Evolutionary conservation across 2,113 vertebrate genomes (phyloP).

Genomic region (Tetrao urogallus): DNA sequence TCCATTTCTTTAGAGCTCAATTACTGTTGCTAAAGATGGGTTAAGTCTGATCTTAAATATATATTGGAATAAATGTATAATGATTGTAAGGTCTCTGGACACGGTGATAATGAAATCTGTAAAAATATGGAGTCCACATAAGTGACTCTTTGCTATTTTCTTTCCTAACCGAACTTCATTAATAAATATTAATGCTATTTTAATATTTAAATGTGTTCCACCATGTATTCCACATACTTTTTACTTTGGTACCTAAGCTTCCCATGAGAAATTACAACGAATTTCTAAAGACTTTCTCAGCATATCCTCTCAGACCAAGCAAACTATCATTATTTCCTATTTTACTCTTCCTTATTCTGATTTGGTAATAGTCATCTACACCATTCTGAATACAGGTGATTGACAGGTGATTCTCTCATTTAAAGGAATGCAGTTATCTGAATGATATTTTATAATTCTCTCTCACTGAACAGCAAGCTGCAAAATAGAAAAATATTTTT

Average conservation of each 20-base stretch:
- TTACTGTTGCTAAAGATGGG: not conserved
- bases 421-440: not conserved
- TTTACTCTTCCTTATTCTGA: not conserved
- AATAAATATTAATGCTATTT: constrained; percentile 67
- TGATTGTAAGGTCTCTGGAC: not conserved
- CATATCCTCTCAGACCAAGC: not conserved
- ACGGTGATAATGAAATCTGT: constrained; percentile 25
- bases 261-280: not conserved
- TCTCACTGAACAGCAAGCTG: not conserved
- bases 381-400: not conserved
- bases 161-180: constrained; percentile 15
- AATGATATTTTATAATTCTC: not conserved
- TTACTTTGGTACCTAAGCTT: not conserved
- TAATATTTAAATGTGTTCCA: constrained; percentile 54
- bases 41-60: constrained; percentile 42
- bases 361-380: not conserved
- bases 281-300: constrained; percentile 15
- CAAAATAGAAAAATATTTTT: not conserved
- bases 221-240: not conserved
- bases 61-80: constrained; percentile 47
- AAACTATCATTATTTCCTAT: not conserved
- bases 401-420: not conserved
- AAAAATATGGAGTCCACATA: constrained; percentile 27
- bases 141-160: constrained; percentile 4
- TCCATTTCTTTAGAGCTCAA: constrained; percentile 24